These are phyloP conservation scores for Glyphotaelius pellucidus DNA, from an alignment of 2,888 invertebrate genomes.

Conservation along the genomic window DNA sequence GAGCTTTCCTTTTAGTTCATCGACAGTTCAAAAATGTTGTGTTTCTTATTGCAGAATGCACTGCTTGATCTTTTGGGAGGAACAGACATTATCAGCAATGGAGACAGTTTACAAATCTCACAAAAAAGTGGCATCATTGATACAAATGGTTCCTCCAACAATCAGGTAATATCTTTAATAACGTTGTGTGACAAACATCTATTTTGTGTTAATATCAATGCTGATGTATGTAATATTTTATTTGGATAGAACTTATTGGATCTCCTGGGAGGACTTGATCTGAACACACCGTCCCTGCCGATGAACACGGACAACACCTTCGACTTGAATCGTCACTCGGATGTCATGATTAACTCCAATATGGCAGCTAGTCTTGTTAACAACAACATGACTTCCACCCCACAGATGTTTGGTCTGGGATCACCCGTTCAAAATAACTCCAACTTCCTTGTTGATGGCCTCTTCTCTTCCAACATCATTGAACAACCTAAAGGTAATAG, in stretches of 20 bases:
- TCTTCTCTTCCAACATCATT: conserved; percentile 71
- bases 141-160: conserved; percentile 57
- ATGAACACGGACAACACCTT: conserved; percentile 67
- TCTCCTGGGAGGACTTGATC: conserved; percentile 87
- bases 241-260: conserved; percentile 87
- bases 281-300: conserved; percentile 73
- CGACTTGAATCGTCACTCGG: conserved; percentile 55
- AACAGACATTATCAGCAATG: conserved; percentile 79
- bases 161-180: conserved; percentile 58
- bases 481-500: conserved; percentile 60
- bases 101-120: conserved; percentile 68
- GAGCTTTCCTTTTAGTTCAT: not conserved
- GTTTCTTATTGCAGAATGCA: conserved; percentile 81
- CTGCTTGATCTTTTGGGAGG: conserved; percentile 92
- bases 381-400: conserved; percentile 66
- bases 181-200: not conserved
- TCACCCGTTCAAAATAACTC: conserved; percentile 69
- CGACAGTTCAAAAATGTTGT: not conserved
- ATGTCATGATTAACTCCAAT: conserved; percentile 60
- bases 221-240: not conserved
- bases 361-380: conserved; percentile 64
- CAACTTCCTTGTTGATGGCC: conserved; percentile 80
- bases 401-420: conserved; percentile 69
- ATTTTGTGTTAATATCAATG: not conserved
- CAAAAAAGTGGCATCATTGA: conserved; percentile 57